These are phyloP conservation scores for Acrocephalus arundinaceus DNA, from an alignment of 2,113 vertebrate genomes.

Conservation along the genomic window DNA sequence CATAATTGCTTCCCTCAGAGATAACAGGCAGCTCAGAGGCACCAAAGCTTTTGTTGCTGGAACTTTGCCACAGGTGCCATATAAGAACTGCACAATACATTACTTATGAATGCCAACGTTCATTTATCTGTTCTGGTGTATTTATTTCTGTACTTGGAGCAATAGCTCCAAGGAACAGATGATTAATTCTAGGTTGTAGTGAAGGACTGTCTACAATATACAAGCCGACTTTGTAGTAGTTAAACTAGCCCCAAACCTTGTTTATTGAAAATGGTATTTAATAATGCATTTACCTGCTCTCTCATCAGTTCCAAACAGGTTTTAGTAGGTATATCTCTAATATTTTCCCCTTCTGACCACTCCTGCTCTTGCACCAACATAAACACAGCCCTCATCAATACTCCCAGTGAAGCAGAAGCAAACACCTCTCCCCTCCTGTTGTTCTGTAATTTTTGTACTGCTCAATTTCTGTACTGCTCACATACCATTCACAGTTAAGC, in stretches of 20 bases:
- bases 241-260: neutral
- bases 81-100: neutral
- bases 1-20: neutral
- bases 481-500: neutral
- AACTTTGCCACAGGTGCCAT: neutral
- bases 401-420: neutral
- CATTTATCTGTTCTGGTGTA: neutral
- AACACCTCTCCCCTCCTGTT: neutral
- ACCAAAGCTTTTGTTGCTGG: neutral
- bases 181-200: neutral
- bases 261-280: neutral
- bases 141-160: neutral
- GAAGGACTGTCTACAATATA: neutral
- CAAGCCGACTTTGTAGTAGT: neutral
- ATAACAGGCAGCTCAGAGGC: neutral
- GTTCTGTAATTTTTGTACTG: neutral
- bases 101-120: neutral
- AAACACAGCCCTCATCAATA: neutral
- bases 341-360: neutral
- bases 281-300: neutral
- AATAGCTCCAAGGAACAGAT: neutral
- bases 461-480: neutral
- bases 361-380: neutral
- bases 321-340: neutral
- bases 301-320: neutral